Evolutionary conservation across 2,797 vertebrate genomes (phyloP).

Genomic region (Sebastes vulpes): DNA sequence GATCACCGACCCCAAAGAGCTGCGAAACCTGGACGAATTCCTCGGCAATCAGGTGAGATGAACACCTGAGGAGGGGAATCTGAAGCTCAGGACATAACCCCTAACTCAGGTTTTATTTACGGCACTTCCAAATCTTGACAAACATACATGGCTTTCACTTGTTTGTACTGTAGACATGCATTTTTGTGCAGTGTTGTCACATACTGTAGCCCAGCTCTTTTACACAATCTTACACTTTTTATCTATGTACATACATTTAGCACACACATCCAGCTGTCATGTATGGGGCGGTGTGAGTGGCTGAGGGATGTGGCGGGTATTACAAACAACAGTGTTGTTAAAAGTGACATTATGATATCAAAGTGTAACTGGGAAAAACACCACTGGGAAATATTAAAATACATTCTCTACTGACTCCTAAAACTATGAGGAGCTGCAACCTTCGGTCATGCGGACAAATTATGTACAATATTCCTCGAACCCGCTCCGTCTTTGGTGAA

Average conservation of each 20-base stretch:
- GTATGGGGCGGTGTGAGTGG: neutral
- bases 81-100: neutral
- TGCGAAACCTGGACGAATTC: constrained; percentile 95
- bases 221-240: neutral
- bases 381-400: neutral
- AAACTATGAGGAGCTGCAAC: too few relatives aligned
- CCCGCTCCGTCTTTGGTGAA: too few relatives aligned
- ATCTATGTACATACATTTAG: neutral
- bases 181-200: neutral
- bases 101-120: neutral
- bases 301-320: neutral
- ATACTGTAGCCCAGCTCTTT: neutral
- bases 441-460: too few relatives aligned
- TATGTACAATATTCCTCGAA: too few relatives aligned
- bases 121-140: neutral
- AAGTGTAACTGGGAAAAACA: neutral
- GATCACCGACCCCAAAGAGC: constrained; percentile 91
- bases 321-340: neutral
- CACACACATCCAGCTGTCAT: neutral
- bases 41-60: constrained; percentile 92
- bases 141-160: neutral
- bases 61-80: neutral
- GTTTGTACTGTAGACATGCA: neutral
- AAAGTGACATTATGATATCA: neutral
- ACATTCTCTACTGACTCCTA: too few relatives aligned